Conservation (phyloP, 2,888 invertebrate genomes). For the Dinocampus coccinellae region DNA sequence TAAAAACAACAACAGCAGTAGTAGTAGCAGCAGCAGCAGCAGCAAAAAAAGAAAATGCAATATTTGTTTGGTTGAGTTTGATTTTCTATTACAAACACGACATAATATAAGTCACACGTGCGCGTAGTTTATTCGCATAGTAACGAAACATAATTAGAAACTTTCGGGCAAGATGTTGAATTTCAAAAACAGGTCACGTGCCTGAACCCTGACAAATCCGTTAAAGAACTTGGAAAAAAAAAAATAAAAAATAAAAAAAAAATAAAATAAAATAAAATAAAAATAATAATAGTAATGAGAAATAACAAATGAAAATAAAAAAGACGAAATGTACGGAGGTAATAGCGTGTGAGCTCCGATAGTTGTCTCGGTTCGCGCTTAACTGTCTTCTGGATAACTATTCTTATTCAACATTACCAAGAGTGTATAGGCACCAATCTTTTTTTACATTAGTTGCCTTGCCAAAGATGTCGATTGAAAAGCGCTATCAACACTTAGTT, state of each 20-base stretch:
- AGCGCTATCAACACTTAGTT: slow-evolving; percentile 15
- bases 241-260: not conserved
- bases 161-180: slow-evolving; percentile 28
- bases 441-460: slow-evolving; percentile 56
- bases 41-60: no score
- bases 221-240: not conserved
- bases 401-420: slow-evolving; percentile 57
- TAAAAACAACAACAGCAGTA: not conserved
- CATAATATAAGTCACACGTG: not conserved
- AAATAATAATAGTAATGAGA: not conserved
- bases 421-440: slow-evolving; percentile 46
- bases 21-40: no score
- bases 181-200: slow-evolving; percentile 32
- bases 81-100: not conserved
- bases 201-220: slow-evolving; percentile 7
- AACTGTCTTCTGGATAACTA: slow-evolving; percentile 58
- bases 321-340: no score
- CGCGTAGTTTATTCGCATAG: slow-evolving; percentile 24
- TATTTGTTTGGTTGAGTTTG: no score
- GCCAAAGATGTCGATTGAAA: slow-evolving; percentile 17
- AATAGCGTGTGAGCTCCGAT: slow-evolving; percentile 53
- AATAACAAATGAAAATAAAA: not conserved
- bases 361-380: slow-evolving; percentile 59
- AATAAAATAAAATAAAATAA: not conserved
- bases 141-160: slow-evolving; percentile 32